Conservation (phyloP, 2,797 vertebrate genomes). For the Mormyrops attenuatus region DNA sequence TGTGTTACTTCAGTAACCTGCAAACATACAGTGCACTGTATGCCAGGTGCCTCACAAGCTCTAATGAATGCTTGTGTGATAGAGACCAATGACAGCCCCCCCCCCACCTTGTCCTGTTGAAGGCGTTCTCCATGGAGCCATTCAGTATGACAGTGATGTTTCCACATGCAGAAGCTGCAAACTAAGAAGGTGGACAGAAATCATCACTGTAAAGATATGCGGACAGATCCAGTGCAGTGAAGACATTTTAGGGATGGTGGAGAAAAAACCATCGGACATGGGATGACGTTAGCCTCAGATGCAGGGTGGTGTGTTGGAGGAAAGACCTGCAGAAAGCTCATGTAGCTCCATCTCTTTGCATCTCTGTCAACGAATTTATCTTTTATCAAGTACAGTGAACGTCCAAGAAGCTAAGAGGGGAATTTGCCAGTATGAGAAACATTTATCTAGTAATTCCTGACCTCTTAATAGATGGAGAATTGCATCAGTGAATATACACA, state of each 20-base stretch:
- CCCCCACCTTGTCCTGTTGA: conserved; percentile 59
- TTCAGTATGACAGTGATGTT: conserved; percentile 69
- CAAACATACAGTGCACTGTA: neutral
- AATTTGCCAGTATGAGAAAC: neutral
- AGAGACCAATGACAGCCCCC: neutral
- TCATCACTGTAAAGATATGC: neutral
- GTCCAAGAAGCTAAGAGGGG: neutral
- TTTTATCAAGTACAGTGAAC: neutral
- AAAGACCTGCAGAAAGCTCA: neutral
- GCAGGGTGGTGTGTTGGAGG: neutral
- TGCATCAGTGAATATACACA: neutral
- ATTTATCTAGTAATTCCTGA: neutral
- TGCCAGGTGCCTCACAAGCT: neutral
- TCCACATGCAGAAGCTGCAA: conserved; percentile 65
- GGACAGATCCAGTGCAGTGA: neutral
- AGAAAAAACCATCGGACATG: neutral
- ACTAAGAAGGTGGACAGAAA: conserved; percentile 43
- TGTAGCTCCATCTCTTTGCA: neutral
- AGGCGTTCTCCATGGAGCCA: conserved; percentile 60
- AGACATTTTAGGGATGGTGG: neutral
- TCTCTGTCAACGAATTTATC: neutral
- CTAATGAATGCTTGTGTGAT: neutral
- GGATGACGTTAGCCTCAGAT: neutral
- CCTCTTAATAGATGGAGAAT: neutral
- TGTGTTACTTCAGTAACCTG: neutral